A percentile compares a stretch with the other conserved stretches of the same genome.
These are phyloP conservation scores for Natator depressus DNA, from an alignment of 2,113 vertebrate genomes.

Conservation along the genomic window DNA sequence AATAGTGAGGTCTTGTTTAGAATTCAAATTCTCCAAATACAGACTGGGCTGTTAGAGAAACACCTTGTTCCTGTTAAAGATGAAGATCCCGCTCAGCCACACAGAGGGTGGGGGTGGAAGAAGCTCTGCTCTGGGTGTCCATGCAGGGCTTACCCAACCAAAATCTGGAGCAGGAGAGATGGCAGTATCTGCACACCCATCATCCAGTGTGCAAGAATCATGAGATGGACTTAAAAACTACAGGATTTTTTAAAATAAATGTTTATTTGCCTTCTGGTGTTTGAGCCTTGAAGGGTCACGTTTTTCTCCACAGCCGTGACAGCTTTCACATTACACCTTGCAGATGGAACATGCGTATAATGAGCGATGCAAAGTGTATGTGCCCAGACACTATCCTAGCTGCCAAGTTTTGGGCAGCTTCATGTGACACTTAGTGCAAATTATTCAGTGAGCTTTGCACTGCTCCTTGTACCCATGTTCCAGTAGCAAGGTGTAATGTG, in stretches of 20 bases:
- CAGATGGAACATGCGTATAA: not conserved
- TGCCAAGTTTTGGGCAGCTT: not conserved
- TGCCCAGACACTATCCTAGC: not conserved
- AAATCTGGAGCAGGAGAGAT: not conserved
- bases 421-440: too few species aligned
- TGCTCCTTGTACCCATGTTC: too few species aligned
- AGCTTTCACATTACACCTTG: not conserved
- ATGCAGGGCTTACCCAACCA: not conserved
- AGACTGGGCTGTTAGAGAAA: rapidly evolving
- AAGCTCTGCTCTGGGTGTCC: not conserved
- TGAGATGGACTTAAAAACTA: not conserved
- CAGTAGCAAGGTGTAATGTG: too few species aligned
- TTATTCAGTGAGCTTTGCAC: too few species aligned
- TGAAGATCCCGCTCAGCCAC: not conserved
- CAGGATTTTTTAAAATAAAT: not conserved
- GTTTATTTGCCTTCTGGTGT: not conserved
- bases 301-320: not conserved
- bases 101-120: not conserved
- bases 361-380: not conserved
- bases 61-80: rapidly evolving
- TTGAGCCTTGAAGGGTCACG: not conserved
- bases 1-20: not conserved
- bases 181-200: not conserved
- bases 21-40: not conserved
- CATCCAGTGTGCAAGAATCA: not conserved